Conservation (phyloP, 2,888 invertebrate species). For the Cyrtodaria siliqua region DNA sequence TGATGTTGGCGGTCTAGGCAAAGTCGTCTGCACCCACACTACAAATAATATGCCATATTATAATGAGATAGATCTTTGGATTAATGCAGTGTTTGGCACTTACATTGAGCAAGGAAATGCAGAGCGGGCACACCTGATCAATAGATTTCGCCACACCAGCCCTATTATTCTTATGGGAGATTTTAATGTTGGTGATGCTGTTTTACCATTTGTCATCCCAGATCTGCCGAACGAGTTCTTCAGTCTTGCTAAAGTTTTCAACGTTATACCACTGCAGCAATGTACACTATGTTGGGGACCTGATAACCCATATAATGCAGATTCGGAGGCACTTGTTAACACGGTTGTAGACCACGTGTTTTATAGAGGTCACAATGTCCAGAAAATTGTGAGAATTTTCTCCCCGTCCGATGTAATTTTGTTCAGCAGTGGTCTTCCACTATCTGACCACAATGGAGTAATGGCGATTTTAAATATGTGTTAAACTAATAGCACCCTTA, state of each 20-base stretch:
- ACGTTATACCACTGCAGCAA: conserved; percentile 20
- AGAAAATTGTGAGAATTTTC: conserved; percentile 18
- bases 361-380: conserved; percentile 30
- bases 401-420: conserved; percentile 19
- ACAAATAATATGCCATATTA: conserved; percentile 18
- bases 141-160: conserved; percentile 14
- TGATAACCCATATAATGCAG: conserved; percentile 29
- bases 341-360: conserved; percentile 46
- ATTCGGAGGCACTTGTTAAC: background rate
- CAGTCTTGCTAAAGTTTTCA: conserved; percentile 18
- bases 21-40: conserved; percentile 45
- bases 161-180: conserved; percentile 38
- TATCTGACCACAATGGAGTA: conserved; percentile 48
- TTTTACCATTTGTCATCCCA: conserved; percentile 13
- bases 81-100: conserved; percentile 1
- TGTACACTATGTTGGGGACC: conserved; percentile 37
- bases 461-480: no score
- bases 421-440: conserved; percentile 14
- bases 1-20: conserved; percentile 32
- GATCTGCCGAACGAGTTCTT: conserved; percentile 27
- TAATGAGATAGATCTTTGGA: conserved; percentile 18
- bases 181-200: conserved; percentile 38
- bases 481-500: no score
- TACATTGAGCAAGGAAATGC: conserved; percentile 37
- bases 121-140: conserved; percentile 33